Evolutionary conservation across 2,797 vertebrate genomes (phyloP), one percentile per base, ranked within the genome.

Genomic region (Microhierax caerulescens): DNA sequence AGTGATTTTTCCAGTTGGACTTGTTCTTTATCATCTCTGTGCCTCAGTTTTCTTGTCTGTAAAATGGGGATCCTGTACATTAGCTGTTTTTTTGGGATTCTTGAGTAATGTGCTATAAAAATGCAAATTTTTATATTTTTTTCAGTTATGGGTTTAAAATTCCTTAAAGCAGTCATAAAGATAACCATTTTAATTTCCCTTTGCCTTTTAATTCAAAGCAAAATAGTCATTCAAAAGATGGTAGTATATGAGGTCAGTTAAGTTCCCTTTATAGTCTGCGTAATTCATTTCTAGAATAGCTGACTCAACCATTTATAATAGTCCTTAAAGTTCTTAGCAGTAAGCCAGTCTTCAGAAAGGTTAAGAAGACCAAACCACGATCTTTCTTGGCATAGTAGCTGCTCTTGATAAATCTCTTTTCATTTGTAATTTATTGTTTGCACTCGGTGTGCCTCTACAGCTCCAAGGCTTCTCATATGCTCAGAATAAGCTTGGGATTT

Each of bases 251-350:
- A 89, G 91, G 69, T 94, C 74, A 78, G 34, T 87, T 91, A 85
- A 90, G n/a, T 90, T 97, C 92, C 77, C 61, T 88, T 56, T 94
- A 56, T 85, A 84, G 80, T 79, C 67, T 96, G 77, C 70, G 61
- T 93, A 95, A 97, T 92, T 96, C 82, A 89, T 96, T 91, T 85
- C 60, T 79, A 78, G 95, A 88, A 75, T 76, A 95, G 76, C 77
- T 85, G 80, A 97, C 60, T 88, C 65, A 81, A 88, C 69, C 73
- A 93, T 93, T 94, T 94, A 36, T 83, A 78, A 88, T 25, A 87
- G 53, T 80, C 85, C 90, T 86, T 54, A 88, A 88, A 89, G 75
- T 76, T 97, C 94, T 97, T 94, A 92, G 73, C 94, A 76, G 74
- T 85, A 85, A 96, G 67, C 60, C 57, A 92, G 84, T 24, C 77